Percentiles rank a stretch among this genome's conserved stretches.
Evolutionary conservation across 1,140 invertebrate genomes (phyloP).

Genomic region (Antheraea pernyi): DNA sequence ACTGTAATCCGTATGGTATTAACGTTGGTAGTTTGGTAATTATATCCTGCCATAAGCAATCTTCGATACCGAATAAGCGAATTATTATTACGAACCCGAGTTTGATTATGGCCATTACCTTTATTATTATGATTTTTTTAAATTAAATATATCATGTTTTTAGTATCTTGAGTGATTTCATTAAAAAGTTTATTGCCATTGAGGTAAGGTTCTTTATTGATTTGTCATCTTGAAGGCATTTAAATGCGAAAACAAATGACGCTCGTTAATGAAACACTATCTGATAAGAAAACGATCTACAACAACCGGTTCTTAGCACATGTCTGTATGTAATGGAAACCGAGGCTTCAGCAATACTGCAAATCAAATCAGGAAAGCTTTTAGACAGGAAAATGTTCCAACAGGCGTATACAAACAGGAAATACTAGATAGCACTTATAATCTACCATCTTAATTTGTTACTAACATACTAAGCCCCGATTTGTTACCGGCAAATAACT

Average conservation of each 20-base stretch:
- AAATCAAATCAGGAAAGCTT: background rate
- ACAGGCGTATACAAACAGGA: background rate
- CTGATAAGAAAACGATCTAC: too few species aligned
- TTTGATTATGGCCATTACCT: background rate
- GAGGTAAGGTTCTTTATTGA: too few species aligned
- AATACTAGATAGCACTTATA: background rate
- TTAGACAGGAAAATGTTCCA: background rate
- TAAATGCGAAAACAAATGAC: too few species aligned
- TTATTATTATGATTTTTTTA: background rate
- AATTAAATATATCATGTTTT: background rate
- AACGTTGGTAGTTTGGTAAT: background rate
- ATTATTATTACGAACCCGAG: background rate
- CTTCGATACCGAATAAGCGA: background rate
- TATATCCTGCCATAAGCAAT: background rate
- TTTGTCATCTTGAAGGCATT: too few species aligned
- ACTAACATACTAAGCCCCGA: slow-evolving; percentile 48
- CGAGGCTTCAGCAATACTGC: too few species aligned
- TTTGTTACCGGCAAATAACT: slow-evolving; percentile 58
- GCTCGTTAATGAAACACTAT: too few species aligned
- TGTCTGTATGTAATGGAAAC: too few species aligned
- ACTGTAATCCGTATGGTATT: slow-evolving; percentile 27
- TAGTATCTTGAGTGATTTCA: background rate
- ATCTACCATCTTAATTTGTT: slow-evolving; percentile 7
- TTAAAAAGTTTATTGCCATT: background rate
- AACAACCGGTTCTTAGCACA: too few species aligned